These are phyloP conservation scores for Chrysina gloriosa DNA, from an alignment of 2,888 invertebrate genomes.

Conservation along the genomic window DNA sequence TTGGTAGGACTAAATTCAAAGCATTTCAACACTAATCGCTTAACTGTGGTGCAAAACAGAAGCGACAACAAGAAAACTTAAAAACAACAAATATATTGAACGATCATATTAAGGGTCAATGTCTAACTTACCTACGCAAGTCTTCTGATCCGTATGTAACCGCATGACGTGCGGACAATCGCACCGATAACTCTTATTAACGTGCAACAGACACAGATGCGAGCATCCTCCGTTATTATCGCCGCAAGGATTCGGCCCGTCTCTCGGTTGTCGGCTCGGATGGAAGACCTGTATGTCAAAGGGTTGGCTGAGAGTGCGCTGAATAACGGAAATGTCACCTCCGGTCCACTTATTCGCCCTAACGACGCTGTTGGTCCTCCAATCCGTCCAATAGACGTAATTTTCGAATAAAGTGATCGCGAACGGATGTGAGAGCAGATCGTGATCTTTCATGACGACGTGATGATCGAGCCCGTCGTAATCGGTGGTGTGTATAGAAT, in stretches of 20 bases:
- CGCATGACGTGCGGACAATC: slow-evolving; percentile 91
- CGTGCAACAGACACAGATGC: slow-evolving; percentile 82
- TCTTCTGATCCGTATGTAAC: slow-evolving; percentile 73
- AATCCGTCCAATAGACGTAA: slow-evolving; percentile 94
- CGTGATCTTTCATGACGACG: slow-evolving; percentile 77
- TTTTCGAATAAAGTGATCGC: slow-evolving; percentile 88
- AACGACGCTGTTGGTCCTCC: slow-evolving; percentile 88
- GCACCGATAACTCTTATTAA: slow-evolving; percentile 74
- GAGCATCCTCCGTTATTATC: slow-evolving; percentile 81
- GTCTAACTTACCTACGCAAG: slow-evolving; percentile 72
- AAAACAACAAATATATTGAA: no score
- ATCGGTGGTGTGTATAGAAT: slow-evolving; percentile 85
- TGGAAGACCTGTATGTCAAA: slow-evolving; percentile 90
- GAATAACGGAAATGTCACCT: slow-evolving; percentile 80
- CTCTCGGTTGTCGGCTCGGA: slow-evolving; percentile 78
- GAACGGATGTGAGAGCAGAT: slow-evolving; percentile 87
- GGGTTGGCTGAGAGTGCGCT: slow-evolving; percentile 86
- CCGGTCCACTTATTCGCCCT: slow-evolving; percentile 91
- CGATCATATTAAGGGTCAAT: neutral
- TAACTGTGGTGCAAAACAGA: no score
- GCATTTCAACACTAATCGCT: no score
- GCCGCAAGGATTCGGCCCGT: slow-evolving; percentile 75
- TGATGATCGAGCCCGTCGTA: slow-evolving; percentile 82
- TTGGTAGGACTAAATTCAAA: no score
- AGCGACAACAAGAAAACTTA: no score